Evolutionary conservation across 2,113 vertebrate species (phyloP).

Genomic region (Leptobrachium ailaonicum): DNA sequence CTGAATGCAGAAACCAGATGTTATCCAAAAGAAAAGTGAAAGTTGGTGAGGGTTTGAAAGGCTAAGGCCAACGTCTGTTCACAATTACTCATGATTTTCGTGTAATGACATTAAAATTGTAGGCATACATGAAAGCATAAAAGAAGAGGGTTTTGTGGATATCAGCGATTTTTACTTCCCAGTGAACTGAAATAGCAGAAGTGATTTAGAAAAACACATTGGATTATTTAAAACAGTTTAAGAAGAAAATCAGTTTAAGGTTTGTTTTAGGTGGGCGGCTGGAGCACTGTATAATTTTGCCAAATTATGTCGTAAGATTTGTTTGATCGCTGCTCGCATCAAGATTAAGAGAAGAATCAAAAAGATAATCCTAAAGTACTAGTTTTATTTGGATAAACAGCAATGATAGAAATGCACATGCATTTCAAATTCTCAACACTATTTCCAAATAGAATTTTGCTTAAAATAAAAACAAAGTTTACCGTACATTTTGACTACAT

Average conservation of each 20-base stretch:
- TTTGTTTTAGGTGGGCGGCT: constrained; percentile 26
- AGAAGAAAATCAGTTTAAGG: not conserved
- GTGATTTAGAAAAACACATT: constrained; percentile 68
- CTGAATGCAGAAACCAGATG: constrained; percentile 85
- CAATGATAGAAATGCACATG: too few relatives aligned
- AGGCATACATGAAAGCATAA: constrained; percentile 81
- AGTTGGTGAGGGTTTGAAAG: constrained; percentile 39
- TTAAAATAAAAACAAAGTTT: too few relatives aligned
- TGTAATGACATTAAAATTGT: constrained; percentile 75
- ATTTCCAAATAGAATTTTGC: too few relatives aligned
- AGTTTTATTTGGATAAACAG: too few relatives aligned
- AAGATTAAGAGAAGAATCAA: too few relatives aligned
- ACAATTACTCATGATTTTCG: constrained; percentile 87
- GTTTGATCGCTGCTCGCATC: not conserved
- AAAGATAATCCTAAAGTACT: too few relatives aligned
- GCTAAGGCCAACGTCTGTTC: constrained; percentile 72
- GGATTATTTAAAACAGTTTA: constrained; percentile 65
- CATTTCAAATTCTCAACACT: too few relatives aligned
- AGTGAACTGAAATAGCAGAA: constrained; percentile 66
- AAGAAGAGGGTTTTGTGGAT: constrained; percentile 68
- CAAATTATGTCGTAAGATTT: constrained; percentile 30
- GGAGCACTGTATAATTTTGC: constrained; percentile 32
- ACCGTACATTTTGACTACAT: too few relatives aligned
- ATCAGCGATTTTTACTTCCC: constrained; percentile 52
- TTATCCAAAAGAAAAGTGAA: constrained; percentile 60